phyloP scores from a whole-genome alignment of 1,140 invertebrate genomes.

The Leptinotarsa texana region DNA sequence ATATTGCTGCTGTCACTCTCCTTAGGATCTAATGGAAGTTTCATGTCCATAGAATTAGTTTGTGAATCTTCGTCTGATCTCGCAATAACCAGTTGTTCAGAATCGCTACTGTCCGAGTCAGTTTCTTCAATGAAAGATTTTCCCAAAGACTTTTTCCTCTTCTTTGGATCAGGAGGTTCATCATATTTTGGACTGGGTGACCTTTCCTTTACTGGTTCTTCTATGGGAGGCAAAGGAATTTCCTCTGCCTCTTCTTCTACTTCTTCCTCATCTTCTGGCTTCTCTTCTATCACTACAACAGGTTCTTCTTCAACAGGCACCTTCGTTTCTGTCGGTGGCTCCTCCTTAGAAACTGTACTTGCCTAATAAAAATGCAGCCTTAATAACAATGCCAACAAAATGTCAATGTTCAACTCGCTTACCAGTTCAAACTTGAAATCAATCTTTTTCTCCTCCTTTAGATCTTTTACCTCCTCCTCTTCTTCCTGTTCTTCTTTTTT shows the following conservation, averaged over 20 bases:
- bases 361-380: slow-evolving; percentile 13
- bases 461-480: slow-evolving; percentile 27
- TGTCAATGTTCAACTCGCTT: neutral
- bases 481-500: slow-evolving; percentile 30
- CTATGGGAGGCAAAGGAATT: slow-evolving; percentile 1
- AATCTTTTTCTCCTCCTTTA: slow-evolving; percentile 42
- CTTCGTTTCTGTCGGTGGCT: slow-evolving; percentile 19
- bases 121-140: slow-evolving; percentile 56
- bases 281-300: neutral
- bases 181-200: slow-evolving; percentile 32
- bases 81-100: slow-evolving; percentile 67
- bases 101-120: slow-evolving; percentile 71
- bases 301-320: neutral
- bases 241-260: slow-evolving; percentile 28
- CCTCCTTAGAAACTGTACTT: slow-evolving; percentile 31
- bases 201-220: slow-evolving; percentile 13
- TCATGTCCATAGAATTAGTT: slow-evolving; percentile 47
- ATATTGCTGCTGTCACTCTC: slow-evolving; percentile 45
- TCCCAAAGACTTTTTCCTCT: slow-evolving; percentile 54
- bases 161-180: slow-evolving; percentile 38
- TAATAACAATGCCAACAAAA: slow-evolving; percentile 10
- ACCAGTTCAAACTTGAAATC: slow-evolving; percentile 34
- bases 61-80: slow-evolving; percentile 52
- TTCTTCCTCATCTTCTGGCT: neutral
- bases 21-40: slow-evolving; percentile 41